phyloP scores from a whole-genome alignment of 37 sponge, comb jelly and placozoan species.

The Axinella damicornis region DNA sequence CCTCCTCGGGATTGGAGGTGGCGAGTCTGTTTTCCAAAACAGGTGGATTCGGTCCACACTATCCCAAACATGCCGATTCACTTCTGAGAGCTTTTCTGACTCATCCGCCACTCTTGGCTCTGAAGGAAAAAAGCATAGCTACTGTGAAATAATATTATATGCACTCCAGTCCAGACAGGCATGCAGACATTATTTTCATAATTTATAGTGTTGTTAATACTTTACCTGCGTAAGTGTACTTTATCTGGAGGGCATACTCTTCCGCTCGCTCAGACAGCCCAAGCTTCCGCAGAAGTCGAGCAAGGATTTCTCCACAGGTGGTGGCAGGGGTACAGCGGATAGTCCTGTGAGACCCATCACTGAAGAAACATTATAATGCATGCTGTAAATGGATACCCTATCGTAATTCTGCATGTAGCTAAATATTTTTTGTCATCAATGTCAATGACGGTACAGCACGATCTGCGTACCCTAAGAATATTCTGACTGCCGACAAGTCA shows the following conservation, averaged over 20 bases:
- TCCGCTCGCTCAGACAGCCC: not conserved
- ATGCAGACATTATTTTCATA: too few species aligned
- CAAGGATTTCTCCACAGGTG: constrained; percentile 16
- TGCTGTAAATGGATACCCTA: not conserved
- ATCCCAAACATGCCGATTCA: constrained; percentile 11
- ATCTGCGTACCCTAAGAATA: constrained; percentile 26
- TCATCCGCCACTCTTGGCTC: constrained; percentile 24
- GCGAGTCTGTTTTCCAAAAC: not conserved
- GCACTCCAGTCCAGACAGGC: too few species aligned
- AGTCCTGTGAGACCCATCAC: constrained; percentile 33
- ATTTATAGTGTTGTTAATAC: too few species aligned
- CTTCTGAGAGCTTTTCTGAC: not conserved
- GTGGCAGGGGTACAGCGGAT: constrained; percentile 1
- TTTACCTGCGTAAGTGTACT: constrained; percentile 11
- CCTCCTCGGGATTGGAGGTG: not conserved
- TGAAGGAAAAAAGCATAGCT: not conserved
- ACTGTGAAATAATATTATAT: too few species aligned
- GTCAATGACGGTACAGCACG: too few species aligned
- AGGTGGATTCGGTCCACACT: constrained; percentile 14
- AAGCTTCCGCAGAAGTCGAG: not conserved
- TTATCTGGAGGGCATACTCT: constrained; percentile 17
- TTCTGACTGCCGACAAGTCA: constrained; percentile 13
- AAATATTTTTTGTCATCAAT: too few species aligned
- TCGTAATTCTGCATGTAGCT: too few species aligned
- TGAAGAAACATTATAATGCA: not conserved